These are phyloP conservation scores for Pteronura brasiliensis DNA, from an alignment of 2,113 vertebrate genomes.

Conservation along the genomic window DNA sequence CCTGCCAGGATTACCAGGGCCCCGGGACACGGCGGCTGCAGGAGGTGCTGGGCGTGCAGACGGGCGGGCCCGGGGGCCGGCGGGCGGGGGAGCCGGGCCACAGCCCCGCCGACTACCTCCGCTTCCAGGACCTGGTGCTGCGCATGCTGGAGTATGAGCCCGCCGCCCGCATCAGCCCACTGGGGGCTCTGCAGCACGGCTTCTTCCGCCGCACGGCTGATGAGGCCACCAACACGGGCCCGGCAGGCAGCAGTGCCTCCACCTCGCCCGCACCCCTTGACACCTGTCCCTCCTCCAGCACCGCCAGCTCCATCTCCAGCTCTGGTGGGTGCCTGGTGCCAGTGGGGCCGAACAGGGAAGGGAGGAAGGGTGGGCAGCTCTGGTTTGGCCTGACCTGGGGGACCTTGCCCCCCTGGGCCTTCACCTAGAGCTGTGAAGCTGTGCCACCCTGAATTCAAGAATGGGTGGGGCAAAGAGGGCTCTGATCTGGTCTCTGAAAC, in stretches of 20 bases:
- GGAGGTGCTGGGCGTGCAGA: slow-evolving; percentile 95
- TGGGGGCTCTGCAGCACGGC: slow-evolving; percentile 96
- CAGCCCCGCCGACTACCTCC: slow-evolving; percentile 95
- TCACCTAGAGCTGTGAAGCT: not conserved
- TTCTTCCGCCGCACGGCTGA: slow-evolving; percentile 98
- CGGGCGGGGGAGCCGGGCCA: slow-evolving; percentile 94
- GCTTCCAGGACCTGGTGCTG: slow-evolving; percentile 97
- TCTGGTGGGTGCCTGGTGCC: slow-evolving; percentile 85
- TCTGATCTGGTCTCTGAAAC: not conserved
- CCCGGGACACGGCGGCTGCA: slow-evolving; percentile 94
- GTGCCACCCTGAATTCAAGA: not conserved
- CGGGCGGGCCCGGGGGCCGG: slow-evolving; percentile 92
- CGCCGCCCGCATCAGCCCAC: slow-evolving; percentile 94
- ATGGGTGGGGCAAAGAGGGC: not conserved
- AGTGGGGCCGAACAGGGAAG: not conserved
- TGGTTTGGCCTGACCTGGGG: not conserved
- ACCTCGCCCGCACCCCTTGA: slow-evolving; percentile 80
- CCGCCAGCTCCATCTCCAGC: slow-evolving; percentile 95
- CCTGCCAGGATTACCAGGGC: slow-evolving; percentile 92
- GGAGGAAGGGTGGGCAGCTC: not conserved
- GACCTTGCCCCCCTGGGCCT: not conserved
- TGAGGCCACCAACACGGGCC: slow-evolving; percentile 96
- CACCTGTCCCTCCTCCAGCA: slow-evolving; percentile 93
- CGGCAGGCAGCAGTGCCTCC: slow-evolving; percentile 96
- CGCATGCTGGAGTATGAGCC: slow-evolving; percentile 98